phyloP scores from a whole-genome alignment of 2,113 vertebrate species.

The Gadus macrocephalus region DNA sequence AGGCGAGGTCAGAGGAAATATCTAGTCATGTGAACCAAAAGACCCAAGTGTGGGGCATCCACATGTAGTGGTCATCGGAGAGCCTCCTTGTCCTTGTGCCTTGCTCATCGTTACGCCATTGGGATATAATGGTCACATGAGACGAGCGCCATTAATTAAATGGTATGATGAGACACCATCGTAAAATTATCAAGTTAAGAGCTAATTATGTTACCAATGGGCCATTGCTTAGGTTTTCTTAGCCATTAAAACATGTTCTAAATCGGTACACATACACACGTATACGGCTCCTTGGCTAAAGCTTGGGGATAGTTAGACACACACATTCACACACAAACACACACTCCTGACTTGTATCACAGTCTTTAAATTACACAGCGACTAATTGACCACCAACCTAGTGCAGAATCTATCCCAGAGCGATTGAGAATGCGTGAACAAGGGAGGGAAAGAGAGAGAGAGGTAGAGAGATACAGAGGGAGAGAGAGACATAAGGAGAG shows the following conservation, averaged over 20 bases:
- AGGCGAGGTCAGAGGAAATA: too few relatives aligned
- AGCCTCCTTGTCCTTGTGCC: too few relatives aligned
- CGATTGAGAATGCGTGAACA: neutral
- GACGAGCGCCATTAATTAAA: too few relatives aligned
- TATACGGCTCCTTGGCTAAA: too few relatives aligned
- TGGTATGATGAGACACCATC: too few relatives aligned
- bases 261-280: conserved; percentile 24
- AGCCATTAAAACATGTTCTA: conserved; percentile 3
- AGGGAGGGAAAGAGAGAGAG: conserved; percentile 42
- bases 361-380: conserved; percentile 60
- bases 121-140: too few relatives aligned
- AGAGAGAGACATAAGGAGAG: conserved; percentile 17
- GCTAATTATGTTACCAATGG: too few relatives aligned
- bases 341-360: conserved; percentile 39
- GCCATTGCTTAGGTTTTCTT: conserved; percentile 1
- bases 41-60: too few relatives aligned
- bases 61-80: too few relatives aligned
- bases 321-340: conserved; percentile 21
- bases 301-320: conserved; percentile 3
- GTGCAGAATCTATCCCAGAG: conserved; percentile 54
- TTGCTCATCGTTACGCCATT: too few relatives aligned
- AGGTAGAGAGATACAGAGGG: conserved; percentile 29
- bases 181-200: too few relatives aligned
- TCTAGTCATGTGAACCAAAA: too few relatives aligned
- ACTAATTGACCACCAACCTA: conserved; percentile 65